A percentile compares a stretch with the other conserved stretches of the same genome.
Evolutionary conservation across 2,888 invertebrate species (phyloP).

Genomic region (Melanargia galathea): DNA sequence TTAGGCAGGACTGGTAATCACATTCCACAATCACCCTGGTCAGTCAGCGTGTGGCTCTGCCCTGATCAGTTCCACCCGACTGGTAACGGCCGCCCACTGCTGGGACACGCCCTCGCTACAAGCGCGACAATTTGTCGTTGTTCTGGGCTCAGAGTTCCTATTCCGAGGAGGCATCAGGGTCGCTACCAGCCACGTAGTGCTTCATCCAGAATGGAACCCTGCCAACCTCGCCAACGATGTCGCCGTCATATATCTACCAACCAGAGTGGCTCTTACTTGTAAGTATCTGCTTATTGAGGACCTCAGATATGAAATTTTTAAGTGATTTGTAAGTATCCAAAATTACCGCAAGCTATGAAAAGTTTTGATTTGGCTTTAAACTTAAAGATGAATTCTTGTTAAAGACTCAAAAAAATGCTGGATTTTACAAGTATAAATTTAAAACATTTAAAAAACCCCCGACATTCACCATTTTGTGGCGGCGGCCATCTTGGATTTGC

Average conservation of each 20-base stretch:
- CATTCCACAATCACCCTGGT: constrained; percentile 19
- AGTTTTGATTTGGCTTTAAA: too few relatives aligned
- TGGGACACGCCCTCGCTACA: constrained; percentile 20
- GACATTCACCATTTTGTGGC: too few relatives aligned
- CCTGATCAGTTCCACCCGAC: constrained; percentile 9
- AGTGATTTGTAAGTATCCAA: too few relatives aligned
- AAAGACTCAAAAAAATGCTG: too few relatives aligned
- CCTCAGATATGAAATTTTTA: too few relatives aligned
- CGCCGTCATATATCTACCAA: constrained; percentile 21
- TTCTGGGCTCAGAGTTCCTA: constrained; percentile 29
- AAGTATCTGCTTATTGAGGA: constrained; percentile 8
- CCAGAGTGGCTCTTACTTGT: constrained; percentile 14
- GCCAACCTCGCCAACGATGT: constrained; percentile 20
- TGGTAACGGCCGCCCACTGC: constrained; percentile 33
- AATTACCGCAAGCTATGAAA: too few relatives aligned
- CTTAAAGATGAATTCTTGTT: too few relatives aligned
- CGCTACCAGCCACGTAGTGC: constrained; percentile 8
- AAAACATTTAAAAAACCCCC: too few relatives aligned
- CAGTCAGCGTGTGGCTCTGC: constrained; percentile 26
- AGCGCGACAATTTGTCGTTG: constrained; percentile 21
- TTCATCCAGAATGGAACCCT: constrained; percentile 27
- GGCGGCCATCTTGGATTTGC: too few relatives aligned
- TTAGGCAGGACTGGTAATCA: constrained; percentile 31
- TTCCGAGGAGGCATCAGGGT: constrained; percentile 31
- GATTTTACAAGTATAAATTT: too few relatives aligned